phyloP scores from a whole-genome alignment of 2,113 vertebrate genomes.

The Nesoenas mayeri region DNA sequence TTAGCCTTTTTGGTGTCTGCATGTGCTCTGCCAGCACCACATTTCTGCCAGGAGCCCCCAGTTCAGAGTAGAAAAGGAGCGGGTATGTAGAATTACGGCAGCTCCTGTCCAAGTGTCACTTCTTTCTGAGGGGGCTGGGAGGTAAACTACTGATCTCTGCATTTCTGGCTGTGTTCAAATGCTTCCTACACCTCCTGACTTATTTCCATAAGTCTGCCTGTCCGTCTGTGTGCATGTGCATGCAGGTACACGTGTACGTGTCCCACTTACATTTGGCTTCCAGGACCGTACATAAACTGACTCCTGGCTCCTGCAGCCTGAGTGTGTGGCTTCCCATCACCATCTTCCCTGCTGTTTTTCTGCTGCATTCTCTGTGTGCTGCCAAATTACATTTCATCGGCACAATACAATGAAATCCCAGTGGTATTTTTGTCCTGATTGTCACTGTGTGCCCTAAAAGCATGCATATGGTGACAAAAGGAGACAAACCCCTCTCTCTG shows the following conservation, averaged over 20 bases:
- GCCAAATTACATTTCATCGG: neutral
- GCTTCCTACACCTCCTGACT: neutral
- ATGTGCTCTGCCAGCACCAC: neutral
- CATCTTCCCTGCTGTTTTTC: slow-evolving; percentile 23
- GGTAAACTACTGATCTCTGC: neutral
- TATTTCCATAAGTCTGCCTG: neutral
- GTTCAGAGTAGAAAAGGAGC: neutral
- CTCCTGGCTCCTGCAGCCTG: neutral
- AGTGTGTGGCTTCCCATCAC: neutral
- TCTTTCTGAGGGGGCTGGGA: neutral
- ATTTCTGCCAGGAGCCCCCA: neutral
- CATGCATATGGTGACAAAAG: slow-evolving; percentile 32
- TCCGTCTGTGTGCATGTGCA: neutral
- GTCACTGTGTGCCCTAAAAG: slow-evolving; percentile 45
- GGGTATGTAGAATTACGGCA: neutral
- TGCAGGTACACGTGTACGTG: neutral
- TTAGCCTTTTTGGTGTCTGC: neutral
- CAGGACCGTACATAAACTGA: neutral
- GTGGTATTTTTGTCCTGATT: slow-evolving; percentile 42
- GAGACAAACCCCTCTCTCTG: neutral
- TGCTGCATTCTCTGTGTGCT: slow-evolving; percentile 46
- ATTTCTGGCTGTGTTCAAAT: neutral
- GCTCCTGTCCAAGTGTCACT: neutral
- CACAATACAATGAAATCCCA: slow-evolving; percentile 45
- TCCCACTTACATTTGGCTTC: neutral